Conservation (phyloP, 2,888 invertebrate genomes). For the Agrochola lychnidis region DNA sequence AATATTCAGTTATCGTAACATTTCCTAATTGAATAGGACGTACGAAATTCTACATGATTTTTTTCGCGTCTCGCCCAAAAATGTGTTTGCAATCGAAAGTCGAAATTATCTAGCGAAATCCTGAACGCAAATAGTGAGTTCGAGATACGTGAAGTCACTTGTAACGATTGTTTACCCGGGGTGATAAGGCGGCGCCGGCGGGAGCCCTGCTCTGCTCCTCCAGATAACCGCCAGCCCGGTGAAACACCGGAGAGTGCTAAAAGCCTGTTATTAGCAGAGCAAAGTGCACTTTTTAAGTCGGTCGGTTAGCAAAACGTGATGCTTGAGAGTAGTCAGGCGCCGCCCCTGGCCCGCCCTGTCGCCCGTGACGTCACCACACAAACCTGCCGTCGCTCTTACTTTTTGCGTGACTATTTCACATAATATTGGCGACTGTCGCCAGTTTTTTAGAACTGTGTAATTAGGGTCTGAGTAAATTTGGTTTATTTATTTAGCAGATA, state of each 20-base stretch:
- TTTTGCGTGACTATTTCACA: conserved; percentile 86
- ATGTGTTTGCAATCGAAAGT: conserved; percentile 72
- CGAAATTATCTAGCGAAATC: conserved; percentile 84
- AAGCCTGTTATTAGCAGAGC: conserved; percentile 84
- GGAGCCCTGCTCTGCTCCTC: conserved; percentile 77
- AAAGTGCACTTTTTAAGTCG: conserved; percentile 81
- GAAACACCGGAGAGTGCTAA: conserved; percentile 84
- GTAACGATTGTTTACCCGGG: conserved; percentile 85
- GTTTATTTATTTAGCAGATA: conserved; percentile 82
- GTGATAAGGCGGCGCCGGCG: conserved; percentile 89
- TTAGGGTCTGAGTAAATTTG: conserved; percentile 85
- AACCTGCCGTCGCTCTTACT: conserved; percentile 81
- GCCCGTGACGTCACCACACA: conserved; percentile 87
- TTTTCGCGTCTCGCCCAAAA: conserved; percentile 65
- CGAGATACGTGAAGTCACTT: conserved; percentile 84
- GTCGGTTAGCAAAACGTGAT: conserved; percentile 74
- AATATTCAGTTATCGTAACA: conserved; percentile 41
- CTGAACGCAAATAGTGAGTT: conserved; percentile 84
- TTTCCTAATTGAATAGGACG: conserved; percentile 49
- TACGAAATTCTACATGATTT: conserved; percentile 61
- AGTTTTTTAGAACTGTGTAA: conserved; percentile 86
- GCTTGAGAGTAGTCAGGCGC: conserved; percentile 80
- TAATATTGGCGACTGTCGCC: conserved; percentile 89
- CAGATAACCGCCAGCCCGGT: conserved; percentile 81
- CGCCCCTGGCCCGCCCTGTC: conserved; percentile 88